Percentiles rank a stretch among this genome's conserved stretches.
Conservation (phyloP, 2,113 vertebrate species). For the Bubo scandiacus region DNA sequence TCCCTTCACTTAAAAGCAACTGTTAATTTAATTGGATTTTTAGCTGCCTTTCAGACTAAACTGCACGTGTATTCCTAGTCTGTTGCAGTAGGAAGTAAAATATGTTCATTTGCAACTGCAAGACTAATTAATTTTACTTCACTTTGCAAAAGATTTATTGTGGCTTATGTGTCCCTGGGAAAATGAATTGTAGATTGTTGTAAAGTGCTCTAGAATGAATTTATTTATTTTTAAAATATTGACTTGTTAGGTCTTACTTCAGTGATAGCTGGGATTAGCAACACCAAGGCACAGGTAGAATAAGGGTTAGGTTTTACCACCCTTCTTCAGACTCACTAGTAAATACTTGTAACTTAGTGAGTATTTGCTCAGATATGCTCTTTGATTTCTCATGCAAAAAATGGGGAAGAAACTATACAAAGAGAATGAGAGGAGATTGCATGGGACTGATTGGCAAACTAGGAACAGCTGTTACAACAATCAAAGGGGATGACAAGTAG, state of each 20-base stretch:
- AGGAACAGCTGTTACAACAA: constrained; percentile 1
- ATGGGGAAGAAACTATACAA: background rate
- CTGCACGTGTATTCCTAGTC: background rate
- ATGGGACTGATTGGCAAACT: background rate
- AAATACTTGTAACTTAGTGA: background rate
- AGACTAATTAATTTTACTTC: constrained; percentile 42
- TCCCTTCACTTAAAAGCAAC: background rate
- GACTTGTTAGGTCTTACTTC: background rate
- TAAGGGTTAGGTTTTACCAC: background rate
- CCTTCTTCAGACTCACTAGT: background rate
- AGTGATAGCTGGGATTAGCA: background rate
- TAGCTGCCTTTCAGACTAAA: constrained; percentile 4
- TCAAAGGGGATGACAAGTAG: background rate
- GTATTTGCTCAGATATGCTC: background rate
- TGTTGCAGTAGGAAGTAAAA: constrained; percentile 16
- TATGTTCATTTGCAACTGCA: constrained; percentile 19
- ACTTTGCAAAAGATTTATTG: constrained; percentile 38
- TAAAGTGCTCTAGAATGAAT: background rate
- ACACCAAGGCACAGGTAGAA: background rate
- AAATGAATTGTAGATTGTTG: background rate
- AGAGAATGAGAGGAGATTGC: background rate
- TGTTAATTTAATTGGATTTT: constrained; percentile 30
- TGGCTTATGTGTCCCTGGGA: background rate
- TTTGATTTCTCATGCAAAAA: background rate
- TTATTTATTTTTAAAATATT: background rate